A percentile compares a stretch with the other conserved stretches of the same genome.
These are phyloP conservation scores for Bufotes viridis DNA, from an alignment of 2,797 vertebrate species.

Conservation along the genomic window DNA sequence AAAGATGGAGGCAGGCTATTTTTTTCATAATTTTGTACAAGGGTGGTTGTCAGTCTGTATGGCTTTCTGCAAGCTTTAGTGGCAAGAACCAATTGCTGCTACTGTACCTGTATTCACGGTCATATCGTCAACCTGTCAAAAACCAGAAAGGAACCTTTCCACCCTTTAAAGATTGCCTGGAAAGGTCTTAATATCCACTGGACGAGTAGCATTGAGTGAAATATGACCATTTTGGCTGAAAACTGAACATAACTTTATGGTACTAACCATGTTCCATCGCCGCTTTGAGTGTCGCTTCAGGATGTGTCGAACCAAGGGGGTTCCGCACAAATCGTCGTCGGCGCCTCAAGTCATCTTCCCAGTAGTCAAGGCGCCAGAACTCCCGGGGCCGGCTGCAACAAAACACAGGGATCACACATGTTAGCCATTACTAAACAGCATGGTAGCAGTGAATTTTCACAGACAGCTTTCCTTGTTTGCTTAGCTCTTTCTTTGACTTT, in stretches of 20 bases:
- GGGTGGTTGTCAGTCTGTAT: background rate
- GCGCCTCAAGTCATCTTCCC: conserved; percentile 99
- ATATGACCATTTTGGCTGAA: background rate
- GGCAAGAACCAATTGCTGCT: background rate
- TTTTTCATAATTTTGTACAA: background rate
- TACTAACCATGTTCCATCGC: conserved; percentile 92
- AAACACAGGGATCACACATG: conserved; percentile 95
- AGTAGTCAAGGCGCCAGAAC: conserved; percentile 99
- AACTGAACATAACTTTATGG: conserved; percentile 66
- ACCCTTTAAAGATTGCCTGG: background rate
- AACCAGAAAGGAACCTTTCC: background rate
- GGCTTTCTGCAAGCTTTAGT: background rate
- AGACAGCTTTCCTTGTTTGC: conserved; percentile 94
- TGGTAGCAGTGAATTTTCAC: conserved; percentile 84
- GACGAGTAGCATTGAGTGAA: background rate
- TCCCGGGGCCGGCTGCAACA: conserved; percentile 93
- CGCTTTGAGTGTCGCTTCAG: conserved; percentile 92
- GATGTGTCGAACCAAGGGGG: conserved; percentile 95
- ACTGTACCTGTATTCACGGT: background rate
- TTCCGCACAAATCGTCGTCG: conserved; percentile 97
- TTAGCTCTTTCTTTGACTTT: conserved; percentile 63
- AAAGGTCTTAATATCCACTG: background rate
- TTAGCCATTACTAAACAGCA: conserved; percentile 98
- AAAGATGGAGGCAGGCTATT: no score
- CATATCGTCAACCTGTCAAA: background rate